Base-by-base conservation (phyloP, 2,888 invertebrate species). In the Euzetes globulus region DNA sequence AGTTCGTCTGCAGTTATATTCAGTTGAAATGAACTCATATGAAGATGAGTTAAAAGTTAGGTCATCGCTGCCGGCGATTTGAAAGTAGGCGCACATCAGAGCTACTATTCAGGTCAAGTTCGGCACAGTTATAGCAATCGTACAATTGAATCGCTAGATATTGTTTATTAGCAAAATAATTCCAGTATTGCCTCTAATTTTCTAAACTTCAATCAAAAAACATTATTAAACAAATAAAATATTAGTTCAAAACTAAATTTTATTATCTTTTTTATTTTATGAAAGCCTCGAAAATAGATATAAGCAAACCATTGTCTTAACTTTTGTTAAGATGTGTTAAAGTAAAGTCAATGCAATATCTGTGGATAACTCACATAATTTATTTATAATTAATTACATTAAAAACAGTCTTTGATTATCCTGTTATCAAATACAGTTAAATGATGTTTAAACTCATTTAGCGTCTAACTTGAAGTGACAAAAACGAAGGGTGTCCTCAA, bases 401-500 rank as follows among this genome's bases (percentile, higher is more conserved):
- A 1, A 41, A 65, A 5, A 41, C 19, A 29, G 37, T 3, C 19
- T 37, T 65, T 15, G 29, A 58, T 58, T 58, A 58, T 29, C 22
- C 1, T 33, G 6, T 33, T 33, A 63, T 63, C 63, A 63, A 29
- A 33, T 65, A 33, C 3, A 19, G 37, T 15, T 65, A 29, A 65
- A 65, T 63, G 65, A 41, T 41, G 33, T 65, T 37, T 29, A 41
- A n/a, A 4, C 2, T 13, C 41, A 65, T 65, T 41, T 6, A 60
- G 25, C 9, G 22, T 22, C 3, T 4, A 4, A 9, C 5, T 47
- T 9, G 17, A 15, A 29, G 37, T 41, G 65, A 65, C 65, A 65
- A 65, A 65, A 65, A 41, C 65, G 65, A 65, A 65, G 65, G 65
- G 65, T 65, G 65, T 65, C 65, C 65, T 65, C 65, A 65, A 65